A percentile compares a stretch with the other conserved stretches of the same genome.
Conservation (phyloP, 2,113 vertebrate genomes). For the Picathartes gymnocephalus region DNA sequence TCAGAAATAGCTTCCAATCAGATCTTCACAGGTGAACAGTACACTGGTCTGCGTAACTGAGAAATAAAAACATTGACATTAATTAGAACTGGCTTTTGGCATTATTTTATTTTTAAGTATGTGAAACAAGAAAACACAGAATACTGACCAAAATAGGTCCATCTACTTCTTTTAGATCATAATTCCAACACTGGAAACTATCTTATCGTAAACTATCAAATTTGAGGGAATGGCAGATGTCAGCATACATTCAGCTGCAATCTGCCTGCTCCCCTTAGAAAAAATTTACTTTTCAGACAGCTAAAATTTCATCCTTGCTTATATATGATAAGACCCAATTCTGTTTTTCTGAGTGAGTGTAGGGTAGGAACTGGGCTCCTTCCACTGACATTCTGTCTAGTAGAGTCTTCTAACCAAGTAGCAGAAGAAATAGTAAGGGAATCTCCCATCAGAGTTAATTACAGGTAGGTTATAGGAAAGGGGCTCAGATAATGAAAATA, state of each 20-base stretch:
- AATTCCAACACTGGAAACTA: background rate
- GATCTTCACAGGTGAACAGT: background rate
- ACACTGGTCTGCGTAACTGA: background rate
- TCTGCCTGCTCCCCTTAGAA: background rate
- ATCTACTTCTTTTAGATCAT: background rate
- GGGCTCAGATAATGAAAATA: background rate
- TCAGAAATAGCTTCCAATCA: slow-evolving; percentile 1
- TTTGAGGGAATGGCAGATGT: background rate
- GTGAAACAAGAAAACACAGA: background rate
- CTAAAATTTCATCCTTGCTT: background rate
- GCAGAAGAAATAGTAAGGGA: background rate
- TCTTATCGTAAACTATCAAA: background rate
- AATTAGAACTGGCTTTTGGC: background rate
- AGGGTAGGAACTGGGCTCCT: background rate
- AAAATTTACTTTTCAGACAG: background rate
- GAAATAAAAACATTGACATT: background rate
- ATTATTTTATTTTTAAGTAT: background rate
- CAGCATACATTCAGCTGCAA: background rate
- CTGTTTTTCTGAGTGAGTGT: background rate
- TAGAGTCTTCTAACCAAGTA: background rate
- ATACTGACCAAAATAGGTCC: background rate
- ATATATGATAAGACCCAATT: background rate
- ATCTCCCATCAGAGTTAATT: background rate
- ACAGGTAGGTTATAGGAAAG: background rate
- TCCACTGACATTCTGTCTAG: background rate